A percentile compares a stretch with the other conserved stretches of the same genome.
phyloP scores from a whole-genome alignment of 2,888 invertebrate species.

The Epirrhoe tristata region DNA sequence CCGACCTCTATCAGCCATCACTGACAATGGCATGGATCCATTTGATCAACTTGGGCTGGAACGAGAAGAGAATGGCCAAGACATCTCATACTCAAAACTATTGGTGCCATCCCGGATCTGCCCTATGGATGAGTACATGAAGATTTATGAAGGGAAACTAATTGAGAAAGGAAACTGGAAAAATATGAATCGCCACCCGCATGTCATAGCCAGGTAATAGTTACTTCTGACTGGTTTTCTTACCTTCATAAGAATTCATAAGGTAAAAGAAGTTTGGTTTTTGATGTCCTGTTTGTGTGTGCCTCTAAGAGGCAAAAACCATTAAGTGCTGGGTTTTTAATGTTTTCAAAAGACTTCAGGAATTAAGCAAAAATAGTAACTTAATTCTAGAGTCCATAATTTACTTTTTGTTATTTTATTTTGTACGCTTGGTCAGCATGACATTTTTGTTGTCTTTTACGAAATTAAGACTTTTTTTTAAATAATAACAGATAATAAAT shows the following conservation, averaged over 20 bases:
- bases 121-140: constrained; percentile 76
- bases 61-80: constrained; percentile 93
- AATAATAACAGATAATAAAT: neutral
- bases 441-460: neutral
- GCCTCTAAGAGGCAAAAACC: neutral
- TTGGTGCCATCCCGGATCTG: constrained; percentile 89
- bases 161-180: constrained; percentile 71
- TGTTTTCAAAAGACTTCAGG: neutral
- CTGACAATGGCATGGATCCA: constrained; percentile 93
- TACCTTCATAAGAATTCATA: neutral
- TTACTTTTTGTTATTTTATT: constrained; percentile 1
- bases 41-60: constrained; percentile 94
- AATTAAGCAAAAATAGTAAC: neutral
- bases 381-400: neutral
- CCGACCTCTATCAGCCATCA: constrained; percentile 92
- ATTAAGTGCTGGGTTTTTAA: neutral
- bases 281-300: constrained; percentile 5
- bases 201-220: constrained; percentile 85
- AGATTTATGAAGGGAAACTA: constrained; percentile 79
- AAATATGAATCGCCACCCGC: constrained; percentile 73
- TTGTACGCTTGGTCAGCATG: constrained; percentile 24
- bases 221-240: constrained; percentile 2
- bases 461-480: neutral
- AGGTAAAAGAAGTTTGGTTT: constrained; percentile 1
- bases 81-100: constrained; percentile 95